Evolutionary conservation across 2,797 vertebrate species (phyloP).

Genomic region (Loriculus beryllinus): DNA sequence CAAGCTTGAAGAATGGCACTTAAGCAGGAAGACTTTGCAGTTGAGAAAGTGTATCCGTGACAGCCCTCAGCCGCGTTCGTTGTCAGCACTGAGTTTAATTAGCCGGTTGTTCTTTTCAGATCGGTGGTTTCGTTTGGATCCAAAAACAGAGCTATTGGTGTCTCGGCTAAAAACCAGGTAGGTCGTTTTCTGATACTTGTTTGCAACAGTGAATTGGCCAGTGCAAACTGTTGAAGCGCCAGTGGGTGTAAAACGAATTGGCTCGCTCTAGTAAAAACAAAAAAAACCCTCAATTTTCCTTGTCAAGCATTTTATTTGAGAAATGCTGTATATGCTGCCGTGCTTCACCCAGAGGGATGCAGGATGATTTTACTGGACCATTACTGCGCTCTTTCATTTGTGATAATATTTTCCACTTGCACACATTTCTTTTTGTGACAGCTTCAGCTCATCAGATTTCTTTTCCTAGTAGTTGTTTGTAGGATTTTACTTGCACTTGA

Average conservation of each 20-base stretch:
- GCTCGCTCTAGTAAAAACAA: background rate
- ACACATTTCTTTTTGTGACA: background rate
- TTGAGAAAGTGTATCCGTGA: rapidly evolving
- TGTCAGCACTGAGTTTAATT: background rate
- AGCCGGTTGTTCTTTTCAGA: constrained; percentile 60
- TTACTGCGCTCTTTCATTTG: background rate
- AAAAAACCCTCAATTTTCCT: background rate
- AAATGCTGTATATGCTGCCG: background rate
- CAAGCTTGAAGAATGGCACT: background rate
- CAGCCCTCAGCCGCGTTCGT: rapidly evolving
- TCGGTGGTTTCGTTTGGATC: constrained; percentile 83
- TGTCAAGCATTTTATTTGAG: background rate
- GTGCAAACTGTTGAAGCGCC: background rate
- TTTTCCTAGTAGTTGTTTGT: background rate
- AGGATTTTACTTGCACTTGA: background rate
- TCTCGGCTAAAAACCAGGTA: constrained; percentile 85
- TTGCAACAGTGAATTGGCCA: rapidly evolving
- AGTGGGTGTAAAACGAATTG: background rate
- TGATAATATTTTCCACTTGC: background rate
- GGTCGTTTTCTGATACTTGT: background rate
- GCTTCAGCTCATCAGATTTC: background rate
- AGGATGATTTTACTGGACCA: background rate
- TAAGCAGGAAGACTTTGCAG: background rate
- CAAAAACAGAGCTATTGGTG: constrained; percentile 83
- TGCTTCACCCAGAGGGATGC: background rate